Conservation (phyloP, 2,888 invertebrate species). For the Lepidochitona cinerea region DNA sequence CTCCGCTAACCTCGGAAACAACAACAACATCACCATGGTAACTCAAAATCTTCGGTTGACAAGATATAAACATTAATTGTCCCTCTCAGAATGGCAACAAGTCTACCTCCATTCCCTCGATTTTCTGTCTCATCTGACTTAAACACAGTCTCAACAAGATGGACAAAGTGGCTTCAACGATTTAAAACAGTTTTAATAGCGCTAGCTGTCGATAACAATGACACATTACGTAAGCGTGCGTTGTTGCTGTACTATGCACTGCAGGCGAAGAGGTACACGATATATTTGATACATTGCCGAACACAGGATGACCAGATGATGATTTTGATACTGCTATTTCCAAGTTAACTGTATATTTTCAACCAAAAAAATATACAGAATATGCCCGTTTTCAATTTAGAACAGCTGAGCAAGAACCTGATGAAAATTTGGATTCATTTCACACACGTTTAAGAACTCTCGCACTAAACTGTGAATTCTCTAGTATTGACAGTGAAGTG, state of each 20-base stretch:
- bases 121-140: no score
- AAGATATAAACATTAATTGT: no score
- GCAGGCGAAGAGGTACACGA: conserved; percentile 8
- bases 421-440: conserved; percentile 11
- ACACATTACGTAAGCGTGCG: not conserved
- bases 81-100: no score
- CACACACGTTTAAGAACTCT: conserved; percentile 1
- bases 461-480: not conserved
- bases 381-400: conserved; percentile 3
- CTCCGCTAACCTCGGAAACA: no score
- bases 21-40: no score
- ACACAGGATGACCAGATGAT: not conserved
- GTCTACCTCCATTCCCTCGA: no score
- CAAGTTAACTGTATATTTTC: conserved; percentile 5
- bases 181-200: no score
- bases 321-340: not conserved
- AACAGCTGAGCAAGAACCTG: not conserved
- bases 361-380: conserved; percentile 10
- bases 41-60: no score
- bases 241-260: conserved; percentile 5
- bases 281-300: conserved; percentile 5
- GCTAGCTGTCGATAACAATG: no score
- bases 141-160: no score
- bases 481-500: not conserved
- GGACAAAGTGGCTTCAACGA: no score